Evolutionary conservation across 2,797 vertebrate genomes (phyloP), one percentile per base, ranked within the genome.

Genomic region (Tenualosa thibaudeaui): DNA sequence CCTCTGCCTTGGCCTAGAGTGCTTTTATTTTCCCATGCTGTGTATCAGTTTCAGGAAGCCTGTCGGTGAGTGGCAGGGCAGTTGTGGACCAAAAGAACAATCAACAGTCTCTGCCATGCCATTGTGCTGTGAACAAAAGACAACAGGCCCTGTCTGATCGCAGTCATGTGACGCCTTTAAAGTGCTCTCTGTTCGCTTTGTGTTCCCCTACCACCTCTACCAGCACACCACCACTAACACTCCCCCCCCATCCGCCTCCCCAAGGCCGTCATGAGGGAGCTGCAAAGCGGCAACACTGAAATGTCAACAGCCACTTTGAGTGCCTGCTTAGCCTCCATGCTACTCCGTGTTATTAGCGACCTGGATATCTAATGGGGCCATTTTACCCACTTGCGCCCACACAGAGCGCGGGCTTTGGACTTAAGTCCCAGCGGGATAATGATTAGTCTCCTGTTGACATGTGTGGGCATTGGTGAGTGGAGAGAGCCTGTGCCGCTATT

Each of bases 61-160:
- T 81, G 78, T 82, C 84, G 81, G 84, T 84, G 86, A 82, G 81
- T 82, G 84, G 68, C 82, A 81, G 84, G 86, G 86, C 87, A 88
- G 86, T 81, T 71, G 83, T 85, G n/a, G 82, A 86, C 87, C 88
- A 82, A 89, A 88, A 88, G 89, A 85, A 89, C 90, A 89, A 88
- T 89, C 37, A 46, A 81, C 86, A 85, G 37, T 87, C 84, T 86
- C 84, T 86, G 84, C 86, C 88, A 84, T 40, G 49, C 78, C 84
- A 88, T 89, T 91, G 89, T 89, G 83, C 84, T 46, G 51, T 43
- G 54, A 89, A 91, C 89, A 90, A 91, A 91, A 87, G 88, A 88
- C 88, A 91, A 90, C 85, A 88, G 87, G 50, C 87, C 86, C 87
- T 50, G 43, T 50, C 24, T 84, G 87, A 85, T 89, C 86, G 83